Conservation (phyloP, 2,888 invertebrate genomes). For the Drosophila percnosoma region DNA sequence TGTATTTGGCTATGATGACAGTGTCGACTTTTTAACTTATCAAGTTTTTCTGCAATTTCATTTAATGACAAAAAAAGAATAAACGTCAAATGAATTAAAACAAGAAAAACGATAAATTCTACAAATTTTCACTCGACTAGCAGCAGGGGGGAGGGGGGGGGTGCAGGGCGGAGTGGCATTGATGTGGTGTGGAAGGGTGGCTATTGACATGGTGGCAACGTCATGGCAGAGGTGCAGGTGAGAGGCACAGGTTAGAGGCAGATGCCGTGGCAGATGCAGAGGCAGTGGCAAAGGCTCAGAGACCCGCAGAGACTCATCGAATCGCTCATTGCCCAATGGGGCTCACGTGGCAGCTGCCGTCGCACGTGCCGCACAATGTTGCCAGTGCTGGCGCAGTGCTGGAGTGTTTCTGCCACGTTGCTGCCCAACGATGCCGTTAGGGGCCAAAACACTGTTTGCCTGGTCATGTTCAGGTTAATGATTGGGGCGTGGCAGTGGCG, state of each 20-base stretch:
- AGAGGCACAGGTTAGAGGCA: constrained; percentile 11
- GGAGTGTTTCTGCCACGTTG: background rate
- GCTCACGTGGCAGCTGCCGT: constrained; percentile 63
- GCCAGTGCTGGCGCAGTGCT: constrained; percentile 35
- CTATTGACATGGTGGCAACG: constrained; percentile 36
- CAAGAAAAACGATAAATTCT: constrained; percentile 77
- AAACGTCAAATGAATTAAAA: constrained; percentile 16
- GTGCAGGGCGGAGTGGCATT: background rate
- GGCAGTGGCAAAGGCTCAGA: background rate
- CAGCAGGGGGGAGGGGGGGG: constrained; percentile 37
- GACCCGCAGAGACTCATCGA: constrained; percentile 36
- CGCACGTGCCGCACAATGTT: constrained; percentile 74
- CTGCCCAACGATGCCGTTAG: constrained; percentile 67
- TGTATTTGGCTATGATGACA: constrained; percentile 40
- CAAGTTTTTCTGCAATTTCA: constrained; percentile 79
- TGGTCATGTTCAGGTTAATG: constrained; percentile 77
- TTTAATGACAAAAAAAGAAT: constrained; percentile 63
- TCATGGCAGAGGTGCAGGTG: constrained; percentile 41
- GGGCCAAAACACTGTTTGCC: constrained; percentile 55
- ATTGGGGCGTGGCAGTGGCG: constrained; percentile 72
- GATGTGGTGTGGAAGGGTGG: background rate
- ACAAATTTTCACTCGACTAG: constrained; percentile 79
- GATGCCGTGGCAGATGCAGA: background rate
- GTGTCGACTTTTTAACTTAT: constrained; percentile 52
- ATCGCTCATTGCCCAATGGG: constrained; percentile 40